Evolutionary conservation across 2,797 vertebrate species (phyloP), one percentile per base, ranked within the genome.

Genomic region (Rhabdophis nuchalis): DNA sequence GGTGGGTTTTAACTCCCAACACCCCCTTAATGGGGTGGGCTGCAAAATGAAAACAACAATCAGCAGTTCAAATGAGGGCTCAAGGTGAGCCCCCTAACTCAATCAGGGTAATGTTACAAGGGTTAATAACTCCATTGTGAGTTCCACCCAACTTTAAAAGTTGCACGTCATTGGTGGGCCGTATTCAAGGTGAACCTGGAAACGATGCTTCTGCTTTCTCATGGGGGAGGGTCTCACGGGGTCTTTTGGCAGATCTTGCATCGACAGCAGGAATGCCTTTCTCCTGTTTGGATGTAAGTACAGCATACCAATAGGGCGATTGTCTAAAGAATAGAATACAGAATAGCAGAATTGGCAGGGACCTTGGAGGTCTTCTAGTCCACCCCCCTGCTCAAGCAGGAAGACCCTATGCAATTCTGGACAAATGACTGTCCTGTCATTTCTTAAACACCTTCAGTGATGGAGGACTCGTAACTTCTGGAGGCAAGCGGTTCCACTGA

Each of bases 21-120:
- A 50, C 46, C 46, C 54, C 86, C 91, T 92, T 54, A 29, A 54
- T 91, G 89, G 93, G 91, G 92, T 93, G 91, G 20, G 23, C 20
- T 25, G 9, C 72, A 82, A 82, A 82, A 46, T 2, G 4, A 25
- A 82, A 82, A 82, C 4, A 82, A 82, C 4, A 25, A 82, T 25
- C 20, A 46, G 36, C 72, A 46, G 1, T 20, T 41, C 32, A 23
- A 61, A 92, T 46, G 13, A 36, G 10, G n/a, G 36, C 4, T 52
- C 20, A 5, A 23, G 20, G 6, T 60, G 36, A 53, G 46, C n/a
- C n/a, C 14, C 29, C 64, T 32, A 68, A 68, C 5, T 68, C 29
- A 68, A n/a, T 32, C 5, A 32, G 13, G 13, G 13, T 68, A 32
- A 68, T 2, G 64, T 32, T 68, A 32, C 7, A 7, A 32, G 13